phyloP scores from a whole-genome alignment of 2,113 vertebrate species.

The Collichthys lucidus region DNA sequence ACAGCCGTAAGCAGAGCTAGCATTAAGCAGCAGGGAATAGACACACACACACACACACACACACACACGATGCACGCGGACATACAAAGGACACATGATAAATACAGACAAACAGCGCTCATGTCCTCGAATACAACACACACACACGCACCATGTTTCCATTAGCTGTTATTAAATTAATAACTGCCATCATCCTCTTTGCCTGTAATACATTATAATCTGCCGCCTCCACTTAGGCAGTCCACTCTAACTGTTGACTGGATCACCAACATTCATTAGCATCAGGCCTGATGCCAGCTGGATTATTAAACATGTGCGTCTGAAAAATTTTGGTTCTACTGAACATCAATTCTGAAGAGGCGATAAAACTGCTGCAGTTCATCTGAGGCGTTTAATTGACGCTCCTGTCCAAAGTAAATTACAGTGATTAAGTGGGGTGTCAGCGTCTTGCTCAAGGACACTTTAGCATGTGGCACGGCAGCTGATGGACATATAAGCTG shows the following conservation, averaged over 20 bases:
- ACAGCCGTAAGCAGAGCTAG: slow-evolving; percentile 53
- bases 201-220: slow-evolving; percentile 61
- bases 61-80: slow-evolving; percentile 4
- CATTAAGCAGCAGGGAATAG: slow-evolving; percentile 60
- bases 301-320: slow-evolving; percentile 56
- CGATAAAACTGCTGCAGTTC: slow-evolving; percentile 46
- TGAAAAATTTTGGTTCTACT: slow-evolving; percentile 24
- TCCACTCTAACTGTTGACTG: slow-evolving; percentile 58
- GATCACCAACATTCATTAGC: slow-evolving; percentile 48
- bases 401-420: slow-evolving; percentile 47
- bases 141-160: slow-evolving; percentile 51
- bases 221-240: slow-evolving; percentile 54
- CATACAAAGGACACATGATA: slow-evolving; percentile 14
- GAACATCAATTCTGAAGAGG: slow-evolving; percentile 31
- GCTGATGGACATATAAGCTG: slow-evolving; percentile 27
- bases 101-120: background rate
- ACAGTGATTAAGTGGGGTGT: slow-evolving; percentile 50
- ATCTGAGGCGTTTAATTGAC: slow-evolving; percentile 55
- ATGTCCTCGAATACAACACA: slow-evolving; percentile 26
- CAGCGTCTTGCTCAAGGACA: slow-evolving; percentile 49
- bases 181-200: slow-evolving; percentile 66
- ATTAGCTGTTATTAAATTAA: slow-evolving; percentile 70
- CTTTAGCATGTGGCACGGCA: slow-evolving; percentile 1
- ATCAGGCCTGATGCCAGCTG: slow-evolving; percentile 30
- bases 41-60: slow-evolving; percentile 18